Base-by-base conservation (phyloP, 2,113 vertebrate species). In the Corythaeola cristata region DNA sequence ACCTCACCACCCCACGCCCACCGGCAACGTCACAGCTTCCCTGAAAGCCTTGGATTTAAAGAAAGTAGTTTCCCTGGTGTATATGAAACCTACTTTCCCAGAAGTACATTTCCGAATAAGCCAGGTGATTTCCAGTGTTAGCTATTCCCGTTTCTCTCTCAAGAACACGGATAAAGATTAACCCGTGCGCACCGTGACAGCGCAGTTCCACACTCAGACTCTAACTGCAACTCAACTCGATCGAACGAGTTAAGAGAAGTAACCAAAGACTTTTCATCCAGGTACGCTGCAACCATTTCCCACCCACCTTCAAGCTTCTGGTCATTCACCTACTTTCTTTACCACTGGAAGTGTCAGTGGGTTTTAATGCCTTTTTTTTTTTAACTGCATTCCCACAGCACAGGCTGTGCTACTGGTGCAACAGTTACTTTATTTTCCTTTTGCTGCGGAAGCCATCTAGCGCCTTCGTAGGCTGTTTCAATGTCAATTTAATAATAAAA, bases 131-230 rank as follows among this genome's bases (percentile, higher is more conserved):
- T 92, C 94, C 96, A 93, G 77, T 1, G 21, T 71, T 67, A 59
- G 80, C 83, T 44, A 74, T 67, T 89, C 73, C 91, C 76, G 81
- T 19, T 94, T 77, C 86, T 92, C 75, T 93, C 71, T 90, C 68
- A 71, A 59, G 87, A 95, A 12, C 68, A 24, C 20, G 91, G 94
- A 94, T 81, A 92, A 96, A 92, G 84, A 96, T 96, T 93, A 96
- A 97, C 94, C 84, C 93, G 8, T 19, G 3, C 52, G 23, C 1
- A 27, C 86, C 49, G 1, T 8, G 78, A 81, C 22, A 8, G 71
- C 67, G 82, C 55, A 44, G 22, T 19, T 74, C 85, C 11, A 39
- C 6, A 1, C 58, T 37, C 60, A 5, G 63, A n/a, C 73, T 30
- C 21, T 3, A 64, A 52, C 2, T 84, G 44, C 52, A 37, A 80